Evolutionary conservation across 2,113 vertebrate genomes (phyloP).

Genomic region (Gavialis gangeticus): DNA sequence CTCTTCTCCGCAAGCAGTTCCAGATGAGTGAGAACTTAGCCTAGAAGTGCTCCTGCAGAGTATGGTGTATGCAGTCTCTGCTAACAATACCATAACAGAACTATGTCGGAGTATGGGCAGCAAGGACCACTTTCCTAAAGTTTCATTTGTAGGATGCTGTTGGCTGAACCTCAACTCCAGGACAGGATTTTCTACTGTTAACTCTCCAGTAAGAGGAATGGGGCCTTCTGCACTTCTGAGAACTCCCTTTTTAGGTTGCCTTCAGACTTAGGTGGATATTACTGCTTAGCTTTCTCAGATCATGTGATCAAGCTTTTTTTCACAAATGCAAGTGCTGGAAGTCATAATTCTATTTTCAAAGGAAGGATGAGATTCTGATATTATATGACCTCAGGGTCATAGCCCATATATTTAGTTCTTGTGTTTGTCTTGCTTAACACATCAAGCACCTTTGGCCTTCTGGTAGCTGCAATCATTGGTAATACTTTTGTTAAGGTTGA

Average conservation of each 20-base stretch:
- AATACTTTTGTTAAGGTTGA: not conserved
- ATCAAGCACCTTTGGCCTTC: not conserved
- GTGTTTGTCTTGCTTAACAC: not conserved
- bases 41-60: not conserved
- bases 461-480: not conserved
- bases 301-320: not conserved
- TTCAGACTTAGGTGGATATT: not conserved
- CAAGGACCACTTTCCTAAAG: not conserved
- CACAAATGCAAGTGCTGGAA: not conserved
- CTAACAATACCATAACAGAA: not conserved
- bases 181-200: not conserved
- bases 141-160: not conserved
- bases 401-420: fast-evolving
- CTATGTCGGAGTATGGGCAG: not conserved
- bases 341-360: not conserved
- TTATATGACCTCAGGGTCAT: not conserved
- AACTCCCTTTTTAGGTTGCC: not conserved
- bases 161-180: not conserved
- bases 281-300: not conserved
- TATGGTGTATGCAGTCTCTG: not conserved
- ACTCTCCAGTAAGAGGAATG: not conserved
- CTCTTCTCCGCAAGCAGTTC: not conserved
- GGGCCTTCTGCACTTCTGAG: not conserved
- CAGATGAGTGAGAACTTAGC: not conserved
- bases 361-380: fast-evolving